These are phyloP conservation scores for Tetragnatha versicolor DNA, from an alignment of 1,140 invertebrate species.

Conservation along the genomic window DNA sequence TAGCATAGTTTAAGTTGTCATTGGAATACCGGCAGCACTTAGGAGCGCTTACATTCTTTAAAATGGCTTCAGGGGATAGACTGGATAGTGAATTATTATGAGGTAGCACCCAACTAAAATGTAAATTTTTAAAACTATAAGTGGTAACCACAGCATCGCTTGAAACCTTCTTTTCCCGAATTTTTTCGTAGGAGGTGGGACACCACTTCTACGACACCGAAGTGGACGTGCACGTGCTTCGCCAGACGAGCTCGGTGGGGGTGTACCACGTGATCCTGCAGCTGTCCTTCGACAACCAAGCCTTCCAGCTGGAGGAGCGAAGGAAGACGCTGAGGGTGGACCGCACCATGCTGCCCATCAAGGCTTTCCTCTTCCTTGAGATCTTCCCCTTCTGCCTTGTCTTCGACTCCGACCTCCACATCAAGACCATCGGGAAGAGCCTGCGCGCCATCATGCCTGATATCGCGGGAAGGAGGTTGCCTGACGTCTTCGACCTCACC, in stretches of 20 bases:
- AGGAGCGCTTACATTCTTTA: no score
- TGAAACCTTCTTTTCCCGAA: no score
- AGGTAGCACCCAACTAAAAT: no score
- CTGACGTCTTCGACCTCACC: conserved; percentile 54
- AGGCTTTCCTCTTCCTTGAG: conserved; percentile 85
- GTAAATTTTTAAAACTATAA: no score
- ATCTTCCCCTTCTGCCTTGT: conserved; percentile 98
- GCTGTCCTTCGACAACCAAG: conserved; percentile 91
- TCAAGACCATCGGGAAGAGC: conserved; percentile 88
- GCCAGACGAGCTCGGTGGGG: conserved; percentile 84
- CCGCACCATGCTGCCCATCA: conserved; percentile 73
- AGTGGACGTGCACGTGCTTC: conserved; percentile 86
- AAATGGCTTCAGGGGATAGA: no score
- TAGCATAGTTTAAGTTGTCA: no score
- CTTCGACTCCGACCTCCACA: conserved; percentile 91
- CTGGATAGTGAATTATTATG: no score
- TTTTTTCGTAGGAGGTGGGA: conserved; percentile 72
- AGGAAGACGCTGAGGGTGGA: conserved; percentile 59
- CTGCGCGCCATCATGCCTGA: conserved; percentile 89
- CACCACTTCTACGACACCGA: conserved; percentile 92
- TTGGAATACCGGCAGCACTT: no score
- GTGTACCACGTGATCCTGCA: conserved; percentile 94
- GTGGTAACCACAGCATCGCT: no score
- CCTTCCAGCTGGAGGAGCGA: conserved; percentile 64
- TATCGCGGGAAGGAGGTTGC: conserved; percentile 48